phyloP scores from a whole-genome alignment of 1,140 invertebrate genomes.

The Polyergus mexicanus region DNA sequence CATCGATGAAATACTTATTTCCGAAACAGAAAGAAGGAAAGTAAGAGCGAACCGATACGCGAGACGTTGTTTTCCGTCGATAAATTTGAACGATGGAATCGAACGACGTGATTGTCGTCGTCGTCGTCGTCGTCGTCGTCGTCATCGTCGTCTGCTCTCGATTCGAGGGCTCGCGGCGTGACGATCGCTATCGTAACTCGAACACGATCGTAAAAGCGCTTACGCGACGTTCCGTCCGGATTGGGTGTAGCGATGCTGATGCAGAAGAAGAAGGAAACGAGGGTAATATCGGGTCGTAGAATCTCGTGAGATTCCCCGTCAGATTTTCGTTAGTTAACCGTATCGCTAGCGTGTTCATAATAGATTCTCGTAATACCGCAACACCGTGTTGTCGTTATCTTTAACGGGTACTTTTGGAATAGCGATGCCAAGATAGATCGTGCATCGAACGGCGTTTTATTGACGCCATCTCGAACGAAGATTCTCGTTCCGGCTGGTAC shows the following conservation, averaged over 20 bases:
- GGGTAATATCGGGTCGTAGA: slow-evolving; percentile 53
- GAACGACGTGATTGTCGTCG: slow-evolving; percentile 68
- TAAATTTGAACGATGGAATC: slow-evolving; percentile 77
- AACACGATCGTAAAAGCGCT: slow-evolving; percentile 78
- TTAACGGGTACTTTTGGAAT: not conserved
- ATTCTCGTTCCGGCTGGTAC: not conserved
- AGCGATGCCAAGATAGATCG: not conserved
- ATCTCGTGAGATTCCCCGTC: slow-evolving; percentile 54
- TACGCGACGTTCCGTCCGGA: slow-evolving; percentile 77
- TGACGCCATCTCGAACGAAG: not conserved
- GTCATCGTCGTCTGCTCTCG: slow-evolving; percentile 46
- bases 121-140: slow-evolving; percentile 59
- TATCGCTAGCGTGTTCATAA: not conserved
- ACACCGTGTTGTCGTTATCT: slow-evolving; percentile 9
- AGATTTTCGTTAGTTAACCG: slow-evolving; percentile 1
- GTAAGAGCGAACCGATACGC: not conserved
- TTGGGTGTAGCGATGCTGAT: slow-evolving; percentile 71
- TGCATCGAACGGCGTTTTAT: not conserved
- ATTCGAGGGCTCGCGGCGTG: slow-evolving; percentile 60
- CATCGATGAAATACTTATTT: slow-evolving; percentile 76
- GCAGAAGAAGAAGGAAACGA: slow-evolving; percentile 66
- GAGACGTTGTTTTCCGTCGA: slow-evolving; percentile 74
- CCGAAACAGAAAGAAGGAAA: slow-evolving; percentile 54
- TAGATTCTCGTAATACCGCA: slow-evolving; percentile 1
- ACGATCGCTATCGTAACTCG: slow-evolving; percentile 72